phyloP scores from a whole-genome alignment of 53 echinoderm and acorn worm genomes.

The Pentamera pediparva region DNA sequence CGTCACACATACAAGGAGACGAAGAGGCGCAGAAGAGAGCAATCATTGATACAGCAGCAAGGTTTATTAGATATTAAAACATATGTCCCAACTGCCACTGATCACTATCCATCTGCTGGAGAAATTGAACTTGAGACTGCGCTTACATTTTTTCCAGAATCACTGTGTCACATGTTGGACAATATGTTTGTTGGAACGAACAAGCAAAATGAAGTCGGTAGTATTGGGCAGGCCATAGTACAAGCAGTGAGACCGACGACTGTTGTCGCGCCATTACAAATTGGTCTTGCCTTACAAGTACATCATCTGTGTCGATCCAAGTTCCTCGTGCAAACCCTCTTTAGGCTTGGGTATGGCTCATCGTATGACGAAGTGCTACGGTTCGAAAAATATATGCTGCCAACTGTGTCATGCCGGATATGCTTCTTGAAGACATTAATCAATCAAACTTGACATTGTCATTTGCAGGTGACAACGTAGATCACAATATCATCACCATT shows the following conservation, averaged over 20 bases:
- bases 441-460: neutral
- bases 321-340: constrained; percentile 36
- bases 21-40: constrained; percentile 29
- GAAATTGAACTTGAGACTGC: constrained; percentile 26
- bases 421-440: constrained; percentile 27
- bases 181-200: constrained; percentile 31
- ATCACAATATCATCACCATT: constrained; percentile 59
- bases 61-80: constrained; percentile 45
- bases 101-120: constrained; percentile 27
- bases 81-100: constrained; percentile 31
- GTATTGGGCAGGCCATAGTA: constrained; percentile 48
- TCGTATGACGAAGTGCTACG: constrained; percentile 29
- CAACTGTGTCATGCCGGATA: constrained; percentile 21
- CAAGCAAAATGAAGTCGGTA: constrained; percentile 34
- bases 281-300: constrained; percentile 27
- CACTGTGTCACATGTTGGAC: constrained; percentile 14
- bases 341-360: constrained; percentile 28
- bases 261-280: constrained; percentile 21
- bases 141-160: neutral
- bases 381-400: constrained; percentile 44
- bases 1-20: neutral
- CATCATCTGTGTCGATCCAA: constrained; percentile 40
- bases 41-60: constrained; percentile 48
- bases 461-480: constrained; percentile 58
- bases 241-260: constrained; percentile 35